Percentiles rank a stretch among this genome's conserved stretches.
Conservation (phyloP, 2,888 invertebrate genomes). For the Ryuthela nishihirai region DNA sequence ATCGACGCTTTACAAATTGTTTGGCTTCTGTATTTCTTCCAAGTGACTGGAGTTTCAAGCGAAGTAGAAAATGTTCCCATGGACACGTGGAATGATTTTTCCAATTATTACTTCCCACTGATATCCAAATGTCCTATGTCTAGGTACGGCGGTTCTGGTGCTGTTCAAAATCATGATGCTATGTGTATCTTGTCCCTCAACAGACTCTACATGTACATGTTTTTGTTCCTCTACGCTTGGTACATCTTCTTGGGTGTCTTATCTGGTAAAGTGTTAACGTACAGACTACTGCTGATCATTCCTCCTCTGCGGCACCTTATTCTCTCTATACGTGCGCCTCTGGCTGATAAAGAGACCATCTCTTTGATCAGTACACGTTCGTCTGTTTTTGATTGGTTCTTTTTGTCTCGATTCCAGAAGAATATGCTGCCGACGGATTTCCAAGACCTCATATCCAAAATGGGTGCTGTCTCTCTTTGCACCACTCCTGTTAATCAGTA, state of each 20-base stretch:
- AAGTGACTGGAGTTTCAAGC: slow-evolving; percentile 24
- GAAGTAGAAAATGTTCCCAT: neutral
- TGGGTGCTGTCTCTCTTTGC: too few relatives aligned
- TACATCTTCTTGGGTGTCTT: slow-evolving; percentile 15
- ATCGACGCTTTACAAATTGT: slow-evolving; percentile 9
- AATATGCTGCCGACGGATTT: too few relatives aligned
- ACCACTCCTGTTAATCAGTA: too few relatives aligned
- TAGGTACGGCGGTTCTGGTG: neutral
- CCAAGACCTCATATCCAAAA: too few relatives aligned
- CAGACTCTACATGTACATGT: slow-evolving; percentile 16
- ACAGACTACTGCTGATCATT: slow-evolving; percentile 6
- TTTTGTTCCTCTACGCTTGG: slow-evolving; percentile 23
- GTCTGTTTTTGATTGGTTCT: slow-evolving; percentile 20
- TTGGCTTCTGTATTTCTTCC: slow-evolving; percentile 26
- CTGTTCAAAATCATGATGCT: neutral
- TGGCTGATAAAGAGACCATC: slow-evolving; percentile 3
- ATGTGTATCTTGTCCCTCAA: slow-evolving; percentile 15
- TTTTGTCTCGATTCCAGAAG: slow-evolving; percentile 14
- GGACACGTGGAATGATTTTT: slow-evolving; percentile 15
- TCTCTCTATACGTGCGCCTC: neutral
- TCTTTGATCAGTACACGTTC: slow-evolving; percentile 8
- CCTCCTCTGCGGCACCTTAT: neutral
- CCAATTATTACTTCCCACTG: slow-evolving; percentile 16
- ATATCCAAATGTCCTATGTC: neutral
- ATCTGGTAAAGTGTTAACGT: slow-evolving; percentile 10